A percentile compares a stretch with the other conserved stretches of the same genome.
Evolutionary conservation across 2,888 invertebrate species (phyloP).

Genomic region (Dolichomitus sp.): DNA sequence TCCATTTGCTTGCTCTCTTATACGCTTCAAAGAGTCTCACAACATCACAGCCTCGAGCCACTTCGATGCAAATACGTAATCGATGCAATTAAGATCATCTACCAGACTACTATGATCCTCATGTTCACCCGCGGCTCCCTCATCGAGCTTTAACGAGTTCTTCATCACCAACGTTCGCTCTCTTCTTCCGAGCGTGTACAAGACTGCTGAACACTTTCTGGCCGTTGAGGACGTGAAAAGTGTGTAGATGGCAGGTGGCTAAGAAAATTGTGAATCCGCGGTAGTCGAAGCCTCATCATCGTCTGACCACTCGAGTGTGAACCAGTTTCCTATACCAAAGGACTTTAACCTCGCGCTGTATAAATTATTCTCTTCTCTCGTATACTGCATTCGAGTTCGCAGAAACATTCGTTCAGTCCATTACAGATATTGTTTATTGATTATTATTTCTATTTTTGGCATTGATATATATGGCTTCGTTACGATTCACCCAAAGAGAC

Average conservation of each 20-base stretch:
- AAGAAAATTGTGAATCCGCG: slow-evolving; percentile 53
- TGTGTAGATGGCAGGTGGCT: slow-evolving; percentile 46
- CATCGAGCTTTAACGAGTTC: slow-evolving; percentile 64
- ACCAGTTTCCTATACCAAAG: slow-evolving; percentile 55
- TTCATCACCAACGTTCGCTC: slow-evolving; percentile 40
- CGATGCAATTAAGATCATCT: slow-evolving; percentile 64
- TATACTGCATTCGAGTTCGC: neutral
- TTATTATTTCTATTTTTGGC: neutral
- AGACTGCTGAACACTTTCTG: neutral
- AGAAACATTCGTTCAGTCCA: neutral
- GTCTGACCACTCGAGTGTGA: slow-evolving; percentile 50
- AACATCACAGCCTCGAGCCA: slow-evolving; percentile 40
- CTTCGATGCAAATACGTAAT: slow-evolving; percentile 67
- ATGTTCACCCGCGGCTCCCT: slow-evolving; percentile 42
- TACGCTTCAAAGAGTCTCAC: slow-evolving; percentile 37
- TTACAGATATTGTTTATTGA: neutral
- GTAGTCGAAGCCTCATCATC: slow-evolving; percentile 50
- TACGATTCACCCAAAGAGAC: too few relatives aligned
- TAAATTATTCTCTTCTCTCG: neutral
- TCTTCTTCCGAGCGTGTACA: slow-evolving; percentile 4
- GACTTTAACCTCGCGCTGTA: slow-evolving; percentile 41
- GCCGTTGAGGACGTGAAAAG: slow-evolving; percentile 21
- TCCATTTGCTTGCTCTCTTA: slow-evolving; percentile 36
- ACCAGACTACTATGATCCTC: slow-evolving; percentile 39
- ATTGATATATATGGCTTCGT: too few relatives aligned